Evolutionary conservation across 2,113 vertebrate species (phyloP), one percentile per base, ranked within the genome.

Genomic region (Chunga burmeisteri): DNA sequence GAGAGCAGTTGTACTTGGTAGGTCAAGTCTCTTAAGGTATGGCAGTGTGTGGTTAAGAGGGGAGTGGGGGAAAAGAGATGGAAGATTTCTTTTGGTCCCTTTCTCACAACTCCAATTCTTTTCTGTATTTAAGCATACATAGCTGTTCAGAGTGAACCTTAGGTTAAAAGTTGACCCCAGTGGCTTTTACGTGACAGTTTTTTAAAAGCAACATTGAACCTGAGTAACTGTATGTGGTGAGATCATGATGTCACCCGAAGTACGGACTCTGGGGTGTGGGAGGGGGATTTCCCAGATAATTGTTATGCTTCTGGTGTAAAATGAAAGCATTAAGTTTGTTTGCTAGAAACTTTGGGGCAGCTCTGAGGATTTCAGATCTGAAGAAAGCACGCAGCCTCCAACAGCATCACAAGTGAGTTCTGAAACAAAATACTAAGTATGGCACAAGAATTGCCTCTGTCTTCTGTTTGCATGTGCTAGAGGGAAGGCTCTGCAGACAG

Each of bases 261-360:
- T 63, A 74, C 3, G 42, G 82, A 62, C 72, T 78, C 32, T 21
- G 21, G 18, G 17, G 44, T 83, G 88, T 93, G 90, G 90, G 94
- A 84, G 86, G 94, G 92, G 94, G 95, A 94, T 97, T 96, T 97
- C 94, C 95, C 94, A 93, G 59, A 1, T 56, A 65, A 62, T 44
- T 93, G 77, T 94, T 94, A 72, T 75, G 92, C 46, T 91, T 95
- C 67, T 92, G 73, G 68, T 84, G 42, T 84, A 67, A 94, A 96
- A 88, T 72, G 92, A 94, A 96, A 96, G 77, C 83, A 29, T 21
- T 34, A 18, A 81, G 44, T 92, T 90, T 93, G 94, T 96, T 95
- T 96, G 96, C 68, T 91, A 96, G 95, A 95, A 96, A 81, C 95
- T 92, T 47, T 67, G 88, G 56, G 81, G 86, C 61, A 71, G 77